Percentiles rank a stretch among this genome's conserved stretches.
Evolutionary conservation across 2,113 vertebrate species (phyloP).

Genomic region (Gadus macrocephalus): DNA sequence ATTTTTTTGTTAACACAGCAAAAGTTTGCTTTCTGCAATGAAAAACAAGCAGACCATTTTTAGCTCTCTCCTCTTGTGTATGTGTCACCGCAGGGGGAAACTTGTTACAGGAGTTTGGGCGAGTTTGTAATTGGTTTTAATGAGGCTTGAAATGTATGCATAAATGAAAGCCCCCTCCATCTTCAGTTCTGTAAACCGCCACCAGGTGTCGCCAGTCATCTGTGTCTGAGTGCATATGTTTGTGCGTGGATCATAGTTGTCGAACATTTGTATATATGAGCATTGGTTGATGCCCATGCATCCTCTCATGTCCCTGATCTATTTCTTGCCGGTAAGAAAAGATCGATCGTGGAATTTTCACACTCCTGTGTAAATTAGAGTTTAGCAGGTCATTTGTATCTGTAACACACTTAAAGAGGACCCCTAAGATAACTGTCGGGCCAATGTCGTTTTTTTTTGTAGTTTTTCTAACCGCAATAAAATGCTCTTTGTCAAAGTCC

Average conservation of each 20-base stretch:
- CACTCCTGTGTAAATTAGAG: no score
- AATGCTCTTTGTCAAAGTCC: no score
- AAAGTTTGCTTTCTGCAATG: constrained; percentile 59
- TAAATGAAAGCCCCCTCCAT: neutral
- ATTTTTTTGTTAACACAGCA: constrained; percentile 62
- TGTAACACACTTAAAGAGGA: no score
- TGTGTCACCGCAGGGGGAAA: constrained; percentile 34
- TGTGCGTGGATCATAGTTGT: no score
- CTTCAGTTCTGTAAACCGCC: constrained; percentile 37
- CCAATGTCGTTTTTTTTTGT: no score
- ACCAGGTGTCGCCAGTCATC: constrained; percentile 65
- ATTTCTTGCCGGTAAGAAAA: no score
- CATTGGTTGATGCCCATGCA: neutral
- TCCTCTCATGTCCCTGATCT: no score
- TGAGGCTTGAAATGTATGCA: constrained; percentile 6
- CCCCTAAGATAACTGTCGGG: no score
- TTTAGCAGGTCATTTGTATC: no score
- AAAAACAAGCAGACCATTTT: constrained; percentile 47
- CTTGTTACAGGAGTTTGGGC: constrained; percentile 30
- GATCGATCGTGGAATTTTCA: no score
- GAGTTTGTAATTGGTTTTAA: constrained; percentile 29
- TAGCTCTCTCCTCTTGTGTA: constrained; percentile 32
- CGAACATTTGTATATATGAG: neutral
- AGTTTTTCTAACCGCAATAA: no score
- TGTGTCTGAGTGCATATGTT: neutral